Base-by-base conservation (phyloP, 2,888 invertebrate species). In the Auanema freiburgensis region DNA sequence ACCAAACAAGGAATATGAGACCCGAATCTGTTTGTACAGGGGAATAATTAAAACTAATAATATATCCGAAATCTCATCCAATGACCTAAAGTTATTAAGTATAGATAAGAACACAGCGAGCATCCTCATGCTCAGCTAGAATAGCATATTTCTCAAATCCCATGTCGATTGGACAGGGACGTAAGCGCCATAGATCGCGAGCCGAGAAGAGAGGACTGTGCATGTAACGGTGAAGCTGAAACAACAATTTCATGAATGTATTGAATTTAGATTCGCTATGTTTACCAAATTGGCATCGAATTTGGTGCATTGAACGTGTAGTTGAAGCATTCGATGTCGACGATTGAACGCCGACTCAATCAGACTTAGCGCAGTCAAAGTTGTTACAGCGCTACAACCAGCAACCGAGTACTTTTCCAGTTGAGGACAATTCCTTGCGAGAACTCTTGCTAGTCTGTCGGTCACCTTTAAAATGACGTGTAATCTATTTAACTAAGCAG, bases 391-490 rank as follows among this genome's bases (percentile, higher is more conserved):
- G 11, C 59, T 55, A 51, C 75, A 75, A 12, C 66, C 65, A 33
- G 68, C 64, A 12, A 73, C 59, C 12, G 58, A 58, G 52, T 69
- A 68, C n/a, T 57, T 57, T 8, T 64, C 60, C 10, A 71, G 60
- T 18, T 63, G 46, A 1, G 71, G 71, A 52, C 74, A 70, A 23
- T 25, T 51, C 5, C 62, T 58, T 8, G 72, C 57, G 21, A 73
- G 53, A 12, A 57, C 58, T 11, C 52, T 44, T 6, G 68, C 58
- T 46, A 72, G 63, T 12, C 66, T 64, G 61, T 72, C 72, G 1
- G 72, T 72, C 11, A 72, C 63, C 71, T 72, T 58, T 11, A 72
- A 61, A 50, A 40, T 3, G 8, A n/a, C n/a, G n/a, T n/a, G n/a
- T 33, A 33, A 5, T 33, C 4, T 2, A 21, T 52, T 18, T 3